These are phyloP conservation scores for Vanessa atalanta DNA, from an alignment of 1,140 invertebrate species.

Conservation along the genomic window DNA sequence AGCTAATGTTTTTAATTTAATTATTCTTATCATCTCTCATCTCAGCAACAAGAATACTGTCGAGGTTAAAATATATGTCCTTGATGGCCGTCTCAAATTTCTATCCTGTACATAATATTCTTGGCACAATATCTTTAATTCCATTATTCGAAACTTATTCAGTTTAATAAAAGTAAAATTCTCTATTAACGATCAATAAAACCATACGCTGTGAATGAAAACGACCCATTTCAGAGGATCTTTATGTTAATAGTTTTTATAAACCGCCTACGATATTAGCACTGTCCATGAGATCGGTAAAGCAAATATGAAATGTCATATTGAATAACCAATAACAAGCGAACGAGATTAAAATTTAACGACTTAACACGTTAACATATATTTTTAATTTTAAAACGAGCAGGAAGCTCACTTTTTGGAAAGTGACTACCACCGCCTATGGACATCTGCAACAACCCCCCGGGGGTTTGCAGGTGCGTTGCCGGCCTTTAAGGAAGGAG, in stretches of 20 bases:
- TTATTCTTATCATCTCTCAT: no score
- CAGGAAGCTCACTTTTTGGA: no score
- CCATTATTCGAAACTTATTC: constrained; percentile 3
- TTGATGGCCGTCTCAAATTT: no score
- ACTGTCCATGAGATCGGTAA: background rate
- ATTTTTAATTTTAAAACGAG: no score
- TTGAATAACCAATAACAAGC: constrained; percentile 16
- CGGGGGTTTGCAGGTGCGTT: no score
- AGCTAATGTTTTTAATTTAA: no score
- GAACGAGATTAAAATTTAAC: constrained; percentile 5
- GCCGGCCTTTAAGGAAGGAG: no score
- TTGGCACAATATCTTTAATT: background rate
- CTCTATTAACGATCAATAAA: constrained; percentile 14
- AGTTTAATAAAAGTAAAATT: constrained; percentile 21
- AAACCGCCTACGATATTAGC: constrained; percentile 24
- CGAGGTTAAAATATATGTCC: no score
- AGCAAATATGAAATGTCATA: constrained; percentile 17
- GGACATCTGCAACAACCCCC: no score
- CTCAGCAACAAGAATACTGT: no score
- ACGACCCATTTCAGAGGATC: constrained; percentile 3
- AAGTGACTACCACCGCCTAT: no score
- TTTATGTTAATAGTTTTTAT: constrained; percentile 30
- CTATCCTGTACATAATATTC: background rate
- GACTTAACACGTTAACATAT: background rate
- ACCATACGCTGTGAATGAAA: constrained; percentile 20